These are phyloP conservation scores for Enoplosus armatus DNA, from an alignment of 2,797 vertebrate species.

Conservation along the genomic window DNA sequence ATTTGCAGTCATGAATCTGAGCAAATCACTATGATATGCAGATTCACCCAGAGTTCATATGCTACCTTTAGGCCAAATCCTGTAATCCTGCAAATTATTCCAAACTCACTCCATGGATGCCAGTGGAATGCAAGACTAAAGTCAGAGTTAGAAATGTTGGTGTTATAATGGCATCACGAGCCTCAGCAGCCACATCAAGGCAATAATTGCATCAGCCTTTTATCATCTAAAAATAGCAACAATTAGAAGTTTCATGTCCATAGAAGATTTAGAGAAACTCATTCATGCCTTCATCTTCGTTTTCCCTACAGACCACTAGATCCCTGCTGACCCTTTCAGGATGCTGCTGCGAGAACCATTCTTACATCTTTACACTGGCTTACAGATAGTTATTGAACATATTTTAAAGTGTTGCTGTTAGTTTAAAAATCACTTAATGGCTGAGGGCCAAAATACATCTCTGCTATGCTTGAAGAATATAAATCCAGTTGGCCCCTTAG, in stretches of 20 bases:
- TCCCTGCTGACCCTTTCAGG: neutral
- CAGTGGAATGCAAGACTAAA: neutral
- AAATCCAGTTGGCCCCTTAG: slow-evolving; percentile 8
- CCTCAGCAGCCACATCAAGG: neutral
- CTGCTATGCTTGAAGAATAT: slow-evolving; percentile 32
- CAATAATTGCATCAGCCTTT: slow-evolving; percentile 14
- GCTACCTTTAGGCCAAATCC: neutral
- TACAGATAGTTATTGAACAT: slow-evolving; percentile 10
- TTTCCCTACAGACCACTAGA: slow-evolving; percentile 11
- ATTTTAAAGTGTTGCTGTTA: slow-evolving; percentile 18
- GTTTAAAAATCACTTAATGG: slow-evolving; percentile 29
- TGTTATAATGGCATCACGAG: neutral
- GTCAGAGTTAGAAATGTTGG: slow-evolving; percentile 8
- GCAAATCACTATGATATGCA: neutral
- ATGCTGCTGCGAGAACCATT: neutral
- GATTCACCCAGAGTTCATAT: neutral
- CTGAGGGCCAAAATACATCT: slow-evolving; percentile 34
- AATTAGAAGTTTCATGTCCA: neutral
- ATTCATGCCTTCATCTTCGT: slow-evolving; percentile 10
- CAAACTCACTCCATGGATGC: neutral
- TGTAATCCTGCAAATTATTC: slow-evolving; percentile 5
- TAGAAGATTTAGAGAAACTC: neutral
- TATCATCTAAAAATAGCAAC: slow-evolving; percentile 8
- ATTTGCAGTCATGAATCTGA: slow-evolving; percentile 5
- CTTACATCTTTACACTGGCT: slow-evolving; percentile 12